Base-by-base conservation (phyloP, 2,888 invertebrate species). In the Zeuzera pyrina region DNA sequence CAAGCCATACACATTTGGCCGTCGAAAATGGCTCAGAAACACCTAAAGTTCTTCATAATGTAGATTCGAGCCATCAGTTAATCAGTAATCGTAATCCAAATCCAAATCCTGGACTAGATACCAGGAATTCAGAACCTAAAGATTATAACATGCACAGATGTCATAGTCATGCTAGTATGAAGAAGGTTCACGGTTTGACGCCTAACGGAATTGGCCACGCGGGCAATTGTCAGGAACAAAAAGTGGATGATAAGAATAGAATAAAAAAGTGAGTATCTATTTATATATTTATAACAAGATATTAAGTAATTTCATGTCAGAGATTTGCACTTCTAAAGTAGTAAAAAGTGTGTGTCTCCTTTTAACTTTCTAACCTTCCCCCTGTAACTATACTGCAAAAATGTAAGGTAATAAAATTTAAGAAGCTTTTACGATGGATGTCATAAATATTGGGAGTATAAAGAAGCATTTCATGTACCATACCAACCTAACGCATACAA, bases 101-200 rank as follows among this genome's bases (percentile, higher is more conserved):
- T n/a, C 16, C 21, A 2, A 19, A 12, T 14, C 11, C 19, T 6
- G 34, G 29, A 8, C 28, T 24, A 16, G 33, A 31, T 5, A 13
- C 3, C 6, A 27, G 15, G 26, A 15, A 12, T 6, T 22, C 27
- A 12, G 39, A 37, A 25, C 29, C 34, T n/a, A 42, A 39, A 23
- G 51, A 56, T 12, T 47, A 47, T 14, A 69, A 77, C 30, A 77
- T 83, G 36, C 76, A 76, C 29, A 70, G 73, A 36, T 78, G 77
- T 35, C 76, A 79, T 41, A 83, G 83, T 46, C 79, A 83, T 42
- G 66, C 76, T 30, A 81, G 72, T 39, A 77, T 83, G 69, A 81
- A 76, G 55, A 71, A 55, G 35, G 56, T 48, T 8, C 78, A 79
- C 41, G 66, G 60, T 2, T 47, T 67, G 12, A 68, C 49, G 15